Conservation (phyloP, 1,140 invertebrate species). For the Periplaneta americana region DNA sequence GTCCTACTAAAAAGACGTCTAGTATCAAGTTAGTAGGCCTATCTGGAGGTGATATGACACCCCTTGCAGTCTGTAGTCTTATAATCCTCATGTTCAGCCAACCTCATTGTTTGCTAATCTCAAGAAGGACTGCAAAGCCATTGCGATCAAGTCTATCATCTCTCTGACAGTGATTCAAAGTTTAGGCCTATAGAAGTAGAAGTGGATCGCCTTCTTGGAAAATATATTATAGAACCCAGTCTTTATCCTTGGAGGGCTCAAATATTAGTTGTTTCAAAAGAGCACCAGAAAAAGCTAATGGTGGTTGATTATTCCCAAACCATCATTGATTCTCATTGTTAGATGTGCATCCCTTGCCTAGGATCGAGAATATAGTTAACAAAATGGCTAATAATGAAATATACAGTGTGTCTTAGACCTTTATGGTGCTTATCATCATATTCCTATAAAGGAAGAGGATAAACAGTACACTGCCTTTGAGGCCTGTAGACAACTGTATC, state of each 20-base stretch:
- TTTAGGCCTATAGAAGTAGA: conserved; percentile 14
- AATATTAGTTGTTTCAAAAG: conserved; percentile 1
- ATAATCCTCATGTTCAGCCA: neutral
- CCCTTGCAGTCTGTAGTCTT: too few species aligned
- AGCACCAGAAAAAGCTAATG: conserved; percentile 10
- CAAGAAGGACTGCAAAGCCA: neutral
- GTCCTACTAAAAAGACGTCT: too few species aligned
- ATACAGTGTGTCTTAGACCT: neutral
- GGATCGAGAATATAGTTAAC: neutral
- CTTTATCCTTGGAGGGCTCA: conserved; percentile 12
- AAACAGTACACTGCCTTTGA: conserved; percentile 15
- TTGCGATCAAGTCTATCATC: neutral
- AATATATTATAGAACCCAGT: conserved; percentile 8
- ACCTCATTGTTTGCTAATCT: neutral
- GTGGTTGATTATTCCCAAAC: conserved; percentile 9
- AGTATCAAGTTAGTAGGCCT: too few species aligned
- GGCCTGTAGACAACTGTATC: conserved; percentile 17
- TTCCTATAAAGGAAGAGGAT: conserved; percentile 5
- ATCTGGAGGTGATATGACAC: too few species aligned
- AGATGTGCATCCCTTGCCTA: neutral
- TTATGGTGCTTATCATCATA: conserved; percentile 9
- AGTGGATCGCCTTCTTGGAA: neutral
- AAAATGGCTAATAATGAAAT: conserved; percentile 3
- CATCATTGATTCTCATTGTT: neutral
- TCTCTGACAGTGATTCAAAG: neutral